Base-by-base conservation (phyloP, 1,140 invertebrate genomes). In the Acyrthosiphon pisum region DNA sequence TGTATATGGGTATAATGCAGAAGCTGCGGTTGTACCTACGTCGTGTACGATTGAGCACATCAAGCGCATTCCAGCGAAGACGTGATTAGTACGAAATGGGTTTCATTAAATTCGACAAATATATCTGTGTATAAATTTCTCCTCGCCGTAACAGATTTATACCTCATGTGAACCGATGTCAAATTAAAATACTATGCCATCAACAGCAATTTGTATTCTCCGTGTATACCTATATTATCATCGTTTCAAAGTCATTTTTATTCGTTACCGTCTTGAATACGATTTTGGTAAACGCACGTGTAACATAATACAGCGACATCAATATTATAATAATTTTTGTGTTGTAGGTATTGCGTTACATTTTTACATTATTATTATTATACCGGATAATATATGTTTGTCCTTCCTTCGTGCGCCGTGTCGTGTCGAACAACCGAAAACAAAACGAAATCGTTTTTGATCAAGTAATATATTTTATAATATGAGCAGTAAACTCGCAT, bases 281-380 rank as follows among this genome's bases (percentile, higher is more conserved):
- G 37, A 41, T 84, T 41, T 84, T 44, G 41, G 37, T 41, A 41
- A 41, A 84, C 41, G 41, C 4, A 23, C 23, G 83, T 84, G 83
- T 84, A 84, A 76, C 60, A 76, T n/a, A 76, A 76, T 76, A 76
- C 60, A n/a, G 60, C 60, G 30, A 76, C 60, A 76, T 76, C n/a
- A n/a, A 76, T 76, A 76, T 76, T n/a, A 76, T 35, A 76, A 76
- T 76, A 76, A 30, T 30, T 11, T n/a, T n/a, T 76, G 30, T 76
- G 60, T 76, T n/a, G 30, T 4, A 76, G n/a, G 30, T 76, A 76
- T 76, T 76, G n/a, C 60, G 14, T 76, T 76, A 76, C 60, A 30
- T n/a, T 18, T 76, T 6, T 76, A 76, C n/a, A 22, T 22, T 53
- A 53, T 22, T 53, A 53, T 53, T 53, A 22, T 53, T 53, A 53